Base-by-base conservation (phyloP, 2,888 invertebrate species). In the Drosophila parthenogenetica region DNA sequence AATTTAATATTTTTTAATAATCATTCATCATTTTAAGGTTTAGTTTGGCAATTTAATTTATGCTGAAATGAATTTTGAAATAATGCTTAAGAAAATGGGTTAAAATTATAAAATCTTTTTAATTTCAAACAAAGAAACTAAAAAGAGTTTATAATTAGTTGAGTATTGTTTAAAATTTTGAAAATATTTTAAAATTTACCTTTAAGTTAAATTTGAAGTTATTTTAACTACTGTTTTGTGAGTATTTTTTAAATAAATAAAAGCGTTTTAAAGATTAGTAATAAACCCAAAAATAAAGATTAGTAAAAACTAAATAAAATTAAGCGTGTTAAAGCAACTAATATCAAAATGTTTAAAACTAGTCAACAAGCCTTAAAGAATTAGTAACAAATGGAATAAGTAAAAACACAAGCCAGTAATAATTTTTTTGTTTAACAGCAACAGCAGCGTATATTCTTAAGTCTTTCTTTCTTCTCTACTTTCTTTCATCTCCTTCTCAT, bases 351-450 rank as follows among this genome's bases (percentile, higher is more conserved):
- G 2, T 29, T 25, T 55, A 48, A 53, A 22, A 81, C 72, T 73
- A 79, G 53, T 69, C 65, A 79, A 81, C 74, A 74, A 71, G 50
- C 16, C 55, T 17, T 60, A 62, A 67, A 72, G 13, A 60, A 69
- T 73, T 73, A 83, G 77, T 64, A 80, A 76, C 65, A 72, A 67
- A 63, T 61, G 35, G 32, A 68, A 51, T 46, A 55, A 89, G 79
- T 73, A 77, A 82, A 87, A 87, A 85, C 89, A 78, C 83, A 79
- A 57, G 70, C 73, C 73, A 89, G 69, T 48, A 66, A 74, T 88
- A 69, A 67, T 70, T 79, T 35, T 29, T 75, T 81, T 76, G 77
- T 86, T 83, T 69, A 89, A 89, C 85, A 87, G 81, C 84, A 89
- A 89, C 87, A 80, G 80, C 83, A 69, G 64, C 40, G 54, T 85